Percentiles rank a stretch among this genome's conserved stretches.
Conservation (phyloP, 2,113 vertebrate genomes). For the Alces alces region DNA sequence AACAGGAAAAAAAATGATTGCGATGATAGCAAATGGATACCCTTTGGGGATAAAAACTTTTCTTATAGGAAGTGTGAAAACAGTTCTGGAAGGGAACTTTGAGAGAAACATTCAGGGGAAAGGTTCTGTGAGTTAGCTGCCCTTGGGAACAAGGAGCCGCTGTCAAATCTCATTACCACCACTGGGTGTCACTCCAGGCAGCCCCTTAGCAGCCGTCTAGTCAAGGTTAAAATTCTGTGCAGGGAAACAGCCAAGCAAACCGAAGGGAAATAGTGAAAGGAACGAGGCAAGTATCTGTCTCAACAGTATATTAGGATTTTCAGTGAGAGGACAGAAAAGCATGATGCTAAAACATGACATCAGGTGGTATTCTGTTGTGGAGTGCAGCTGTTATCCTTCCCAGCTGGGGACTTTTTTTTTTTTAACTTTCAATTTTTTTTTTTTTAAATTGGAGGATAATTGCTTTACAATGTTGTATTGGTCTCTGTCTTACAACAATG, state of each 20-base stretch:
- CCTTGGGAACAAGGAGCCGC: not conserved
- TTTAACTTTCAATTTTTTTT: not conserved
- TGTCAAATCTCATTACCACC: conserved; percentile 38
- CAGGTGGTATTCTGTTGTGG: not conserved
- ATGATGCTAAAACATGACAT: not conserved
- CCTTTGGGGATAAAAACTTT: not conserved
- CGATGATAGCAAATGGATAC: not conserved
- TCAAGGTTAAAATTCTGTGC: conserved; percentile 36
- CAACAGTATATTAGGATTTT: not conserved
- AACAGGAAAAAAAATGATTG: not conserved
- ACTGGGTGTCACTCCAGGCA: conserved; percentile 72
- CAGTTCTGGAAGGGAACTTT: not conserved
- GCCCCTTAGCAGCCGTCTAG: not conserved
- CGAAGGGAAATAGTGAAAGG: not conserved
- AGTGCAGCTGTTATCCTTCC: not conserved
- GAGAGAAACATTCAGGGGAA: not conserved
- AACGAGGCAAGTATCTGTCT: not conserved
- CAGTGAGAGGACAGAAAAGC: not conserved
- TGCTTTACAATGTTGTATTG: not conserved
- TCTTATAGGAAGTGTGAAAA: not conserved
- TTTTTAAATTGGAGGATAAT: not conserved
- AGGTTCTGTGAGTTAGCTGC: not conserved
- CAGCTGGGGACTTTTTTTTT: not conserved
- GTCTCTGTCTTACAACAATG: not conserved
- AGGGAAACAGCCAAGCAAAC: not conserved